Percentiles rank a stretch among this genome's conserved stretches.
Conservation (phyloP, 2,888 invertebrate genomes). For the Hypomecis atomaria region DNA sequence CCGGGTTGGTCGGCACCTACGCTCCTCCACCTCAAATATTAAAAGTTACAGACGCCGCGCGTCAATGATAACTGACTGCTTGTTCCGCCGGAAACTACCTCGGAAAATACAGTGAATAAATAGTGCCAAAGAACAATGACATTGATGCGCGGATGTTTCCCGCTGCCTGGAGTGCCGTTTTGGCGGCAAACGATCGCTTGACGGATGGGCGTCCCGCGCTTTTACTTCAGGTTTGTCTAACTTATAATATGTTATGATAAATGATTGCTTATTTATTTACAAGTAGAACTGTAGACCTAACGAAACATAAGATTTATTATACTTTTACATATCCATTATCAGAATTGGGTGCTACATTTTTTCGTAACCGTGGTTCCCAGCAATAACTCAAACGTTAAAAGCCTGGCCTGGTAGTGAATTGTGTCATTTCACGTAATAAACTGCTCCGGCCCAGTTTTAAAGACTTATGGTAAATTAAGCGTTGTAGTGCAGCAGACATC, state of each 20-base stretch:
- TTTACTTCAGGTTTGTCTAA: slow-evolving; percentile 79
- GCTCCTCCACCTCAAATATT: slow-evolving; percentile 52
- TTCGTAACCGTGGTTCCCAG: slow-evolving; percentile 37
- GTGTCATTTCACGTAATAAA: slow-evolving; percentile 70
- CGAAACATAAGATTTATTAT: slow-evolving; percentile 42
- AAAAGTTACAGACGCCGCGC: slow-evolving; percentile 38
- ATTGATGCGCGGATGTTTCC: slow-evolving; percentile 68
- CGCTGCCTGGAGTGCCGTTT: slow-evolving; percentile 64
- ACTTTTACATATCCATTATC: slow-evolving; percentile 21
- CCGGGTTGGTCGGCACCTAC: slow-evolving; percentile 74
- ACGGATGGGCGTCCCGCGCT: slow-evolving; percentile 78
- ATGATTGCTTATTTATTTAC: slow-evolving; percentile 59
- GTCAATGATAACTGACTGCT: slow-evolving; percentile 27
- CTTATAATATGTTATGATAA: slow-evolving; percentile 59
- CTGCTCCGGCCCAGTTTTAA: slow-evolving; percentile 65
- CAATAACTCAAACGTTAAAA: slow-evolving; percentile 54
- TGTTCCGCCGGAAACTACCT: slow-evolving; percentile 23
- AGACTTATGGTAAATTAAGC: slow-evolving; percentile 63
- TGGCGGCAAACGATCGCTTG: slow-evolving; percentile 73
- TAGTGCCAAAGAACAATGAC: slow-evolving; percentile 53
- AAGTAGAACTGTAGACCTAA: slow-evolving; percentile 38
- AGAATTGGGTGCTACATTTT: slow-evolving; percentile 38
- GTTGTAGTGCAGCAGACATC: slow-evolving; percentile 56
- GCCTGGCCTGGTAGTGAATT: slow-evolving; percentile 51
- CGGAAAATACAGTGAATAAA: slow-evolving; percentile 29